Evolutionary conservation across 2,797 vertebrate species (phyloP).

Genomic region (Nothura maculosa): DNA sequence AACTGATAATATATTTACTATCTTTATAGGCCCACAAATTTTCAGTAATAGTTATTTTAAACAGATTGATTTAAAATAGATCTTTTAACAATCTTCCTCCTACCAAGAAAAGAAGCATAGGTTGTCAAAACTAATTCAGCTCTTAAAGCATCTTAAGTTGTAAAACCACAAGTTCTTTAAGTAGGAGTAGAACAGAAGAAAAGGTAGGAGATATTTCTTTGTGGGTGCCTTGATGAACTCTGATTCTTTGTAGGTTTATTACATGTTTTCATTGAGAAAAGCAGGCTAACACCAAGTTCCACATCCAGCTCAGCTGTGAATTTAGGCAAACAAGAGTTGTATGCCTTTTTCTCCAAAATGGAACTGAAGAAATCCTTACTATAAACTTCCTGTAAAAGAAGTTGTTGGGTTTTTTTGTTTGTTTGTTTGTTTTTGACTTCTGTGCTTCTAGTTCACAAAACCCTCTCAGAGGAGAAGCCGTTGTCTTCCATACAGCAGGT

Average conservation of each 20-base stretch:
- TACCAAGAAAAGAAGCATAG: background rate
- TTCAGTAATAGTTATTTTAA: background rate
- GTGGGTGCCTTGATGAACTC: background rate
- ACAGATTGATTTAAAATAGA: no score
- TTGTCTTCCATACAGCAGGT: background rate
- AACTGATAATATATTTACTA: background rate
- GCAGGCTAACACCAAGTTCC: background rate
- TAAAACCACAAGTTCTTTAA: background rate
- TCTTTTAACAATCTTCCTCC: background rate
- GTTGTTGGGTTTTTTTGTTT: no score
- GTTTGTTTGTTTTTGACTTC: background rate
- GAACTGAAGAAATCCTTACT: background rate
- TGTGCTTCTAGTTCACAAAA: background rate
- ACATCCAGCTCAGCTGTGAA: background rate
- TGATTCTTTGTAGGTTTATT: background rate
- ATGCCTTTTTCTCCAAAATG: background rate
- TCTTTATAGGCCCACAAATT: background rate
- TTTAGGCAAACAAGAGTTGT: background rate
- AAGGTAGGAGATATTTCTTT: background rate
- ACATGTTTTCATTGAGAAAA: background rate
- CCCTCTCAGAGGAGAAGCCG: background rate
- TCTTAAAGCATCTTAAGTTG: background rate
- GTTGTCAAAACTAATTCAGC: background rate
- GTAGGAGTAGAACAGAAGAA: background rate
- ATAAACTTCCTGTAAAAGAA: background rate